Evolutionary conservation across 2,888 invertebrate genomes (phyloP), one percentile per base, ranked within the genome.

Genomic region (Trichacis sp.): DNA sequence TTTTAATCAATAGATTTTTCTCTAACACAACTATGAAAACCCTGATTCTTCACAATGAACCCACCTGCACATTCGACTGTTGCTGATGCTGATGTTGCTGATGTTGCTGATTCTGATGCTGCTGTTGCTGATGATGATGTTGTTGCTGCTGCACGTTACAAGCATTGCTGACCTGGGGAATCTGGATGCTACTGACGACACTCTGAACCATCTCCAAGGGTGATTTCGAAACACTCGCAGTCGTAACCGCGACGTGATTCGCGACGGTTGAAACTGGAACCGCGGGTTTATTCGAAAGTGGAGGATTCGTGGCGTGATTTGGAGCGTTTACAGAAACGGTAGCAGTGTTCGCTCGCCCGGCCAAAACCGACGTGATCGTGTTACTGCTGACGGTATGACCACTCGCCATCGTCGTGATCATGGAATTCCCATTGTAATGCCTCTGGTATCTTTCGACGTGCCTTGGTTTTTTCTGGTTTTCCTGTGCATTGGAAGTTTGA

Each of bases 181-280:
- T 88, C 73, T 91, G 90, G 69, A 90, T 87, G 77, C 88, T 91
- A 67, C 91, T 91, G 51, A 92, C 91, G 1, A 92, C 91, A 75
- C 91, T 91, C 77, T 92, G 92, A 1, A 92, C 92, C 91, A 92
- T 92, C 85, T 92, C 92, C 43, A 92, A 78, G 0, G 92, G 92
- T 3, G 91, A 91, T 78, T 88, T 88, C 0, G 87, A 84, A 2
- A 87, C 84, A 51, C 79, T 85, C 2, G 85, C 77, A 18, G 81
- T 80, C 15, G 84, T 77, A 1, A 83, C 74, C 45, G 79, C 81
- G 55, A 71, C 74, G 5, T 66, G 73, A 2, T 71, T 40, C 4
- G 75, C 62, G 17, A 76, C 46, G 3, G 70, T 50, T 2, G 73
- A 60, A 56, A 24, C 24, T 8, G 24, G 24, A 3, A 24, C 24